These are phyloP conservation scores for Nemotelus nigrinus DNA, from an alignment of 2,888 invertebrate species.

Conservation along the genomic window DNA sequence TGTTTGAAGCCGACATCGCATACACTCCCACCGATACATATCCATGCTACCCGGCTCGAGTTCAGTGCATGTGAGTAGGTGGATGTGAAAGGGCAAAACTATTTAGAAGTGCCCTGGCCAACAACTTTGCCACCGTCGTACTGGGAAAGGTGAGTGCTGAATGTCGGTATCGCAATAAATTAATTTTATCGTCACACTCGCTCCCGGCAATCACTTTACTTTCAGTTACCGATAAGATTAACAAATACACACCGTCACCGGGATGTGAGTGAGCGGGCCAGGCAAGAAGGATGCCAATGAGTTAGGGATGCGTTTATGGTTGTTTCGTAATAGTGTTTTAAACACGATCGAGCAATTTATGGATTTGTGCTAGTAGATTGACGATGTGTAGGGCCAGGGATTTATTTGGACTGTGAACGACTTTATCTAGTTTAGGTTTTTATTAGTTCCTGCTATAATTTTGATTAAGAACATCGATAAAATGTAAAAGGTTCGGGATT, in stretches of 20 bases:
- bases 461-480: too few relatives aligned
- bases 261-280: not conserved
- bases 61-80: not conserved
- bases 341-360: conserved; percentile 38
- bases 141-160: conserved; percentile 40
- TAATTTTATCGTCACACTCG: conserved; percentile 48
- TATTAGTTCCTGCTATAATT: too few relatives aligned
- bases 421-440: too few relatives aligned
- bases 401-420: too few relatives aligned
- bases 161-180: conserved; percentile 44
- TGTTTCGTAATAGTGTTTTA: conserved; percentile 21
- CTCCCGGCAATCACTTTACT: conserved; percentile 42
- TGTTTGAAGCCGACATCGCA: conserved; percentile 39
- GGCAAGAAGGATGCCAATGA: conserved; percentile 1
- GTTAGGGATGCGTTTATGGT: not conserved
- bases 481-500: too few relatives aligned
- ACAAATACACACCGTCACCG: conserved; percentile 9
- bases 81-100: conserved; percentile 18
- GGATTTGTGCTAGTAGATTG: conserved; percentile 5
- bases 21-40: conserved; percentile 6
- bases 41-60: not conserved
- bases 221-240: conserved; percentile 39
- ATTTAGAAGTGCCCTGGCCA: not conserved
- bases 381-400: too few relatives aligned
- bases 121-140: not conserved